These are phyloP conservation scores for Sebastolobus alascanus DNA, from an alignment of 2,797 vertebrate genomes.

Conservation along the genomic window DNA sequence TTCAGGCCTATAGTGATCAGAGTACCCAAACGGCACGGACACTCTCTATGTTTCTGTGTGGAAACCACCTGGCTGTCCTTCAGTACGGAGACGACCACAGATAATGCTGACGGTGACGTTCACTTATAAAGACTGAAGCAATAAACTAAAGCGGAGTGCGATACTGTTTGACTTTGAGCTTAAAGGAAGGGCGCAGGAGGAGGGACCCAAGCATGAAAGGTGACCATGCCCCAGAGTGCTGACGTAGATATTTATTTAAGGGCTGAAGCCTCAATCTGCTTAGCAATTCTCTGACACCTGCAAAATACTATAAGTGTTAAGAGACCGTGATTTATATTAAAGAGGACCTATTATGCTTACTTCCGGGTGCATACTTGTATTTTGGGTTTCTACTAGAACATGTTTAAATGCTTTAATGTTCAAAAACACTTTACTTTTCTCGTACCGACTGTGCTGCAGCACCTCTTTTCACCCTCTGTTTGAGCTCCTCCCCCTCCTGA, in stretches of 20 bases:
- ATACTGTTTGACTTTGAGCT: constrained; percentile 46
- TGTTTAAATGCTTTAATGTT: too few relatives aligned
- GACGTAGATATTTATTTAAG: constrained; percentile 50
- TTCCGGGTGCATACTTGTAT: too few relatives aligned
- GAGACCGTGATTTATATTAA: not conserved
- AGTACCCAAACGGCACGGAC: not conserved
- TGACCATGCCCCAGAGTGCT: constrained; percentile 45
- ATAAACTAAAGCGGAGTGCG: constrained; percentile 31
- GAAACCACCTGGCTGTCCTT: constrained; percentile 44
- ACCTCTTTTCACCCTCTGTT: too few relatives aligned
- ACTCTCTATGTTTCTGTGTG: not conserved
- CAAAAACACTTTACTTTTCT: too few relatives aligned
- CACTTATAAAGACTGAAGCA: constrained; percentile 10
- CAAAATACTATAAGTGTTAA: constrained; percentile 17
- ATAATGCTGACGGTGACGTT: constrained; percentile 60
- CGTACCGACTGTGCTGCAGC: too few relatives aligned
- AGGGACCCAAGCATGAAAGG: constrained; percentile 15
- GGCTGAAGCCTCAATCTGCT: constrained; percentile 36
- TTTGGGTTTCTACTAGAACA: too few relatives aligned
- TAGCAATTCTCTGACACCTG: constrained; percentile 36
- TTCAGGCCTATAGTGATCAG: not conserved
- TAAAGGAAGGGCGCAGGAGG: constrained; percentile 32
- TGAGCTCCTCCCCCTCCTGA: too few relatives aligned
- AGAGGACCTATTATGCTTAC: not conserved
- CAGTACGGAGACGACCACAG: constrained; percentile 28